phyloP scores from a whole-genome alignment of 2,797 vertebrate species.

The Zonotrichia albicollis region DNA sequence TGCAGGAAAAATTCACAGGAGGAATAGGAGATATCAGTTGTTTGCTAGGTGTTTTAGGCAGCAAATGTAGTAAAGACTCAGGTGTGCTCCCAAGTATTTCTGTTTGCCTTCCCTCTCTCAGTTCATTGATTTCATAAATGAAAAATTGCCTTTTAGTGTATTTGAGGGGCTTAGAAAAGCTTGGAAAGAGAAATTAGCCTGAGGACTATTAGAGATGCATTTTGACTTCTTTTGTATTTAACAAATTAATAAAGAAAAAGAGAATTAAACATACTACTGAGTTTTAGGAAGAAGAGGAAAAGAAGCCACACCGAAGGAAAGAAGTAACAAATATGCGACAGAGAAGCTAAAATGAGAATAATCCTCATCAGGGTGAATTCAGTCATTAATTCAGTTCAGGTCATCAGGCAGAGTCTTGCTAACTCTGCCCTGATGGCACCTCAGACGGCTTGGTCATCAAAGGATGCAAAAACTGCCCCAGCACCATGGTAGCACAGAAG shows the following conservation, averaged over 20 bases:
- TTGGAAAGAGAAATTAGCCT: background rate
- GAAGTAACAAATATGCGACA: background rate
- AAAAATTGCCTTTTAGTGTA: background rate
- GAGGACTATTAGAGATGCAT: background rate
- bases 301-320: background rate
- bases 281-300: background rate
- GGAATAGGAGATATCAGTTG: background rate
- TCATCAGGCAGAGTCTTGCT: background rate
- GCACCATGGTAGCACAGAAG: background rate
- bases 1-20: background rate
- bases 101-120: background rate
- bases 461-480: background rate
- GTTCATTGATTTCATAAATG: background rate
- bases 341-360: background rate
- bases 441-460: background rate
- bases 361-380: background rate
- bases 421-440: background rate
- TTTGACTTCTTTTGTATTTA: background rate
- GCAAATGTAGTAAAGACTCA: background rate
- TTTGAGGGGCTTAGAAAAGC: background rate
- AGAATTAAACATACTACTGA: background rate
- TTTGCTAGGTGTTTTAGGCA: background rate
- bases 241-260: background rate
- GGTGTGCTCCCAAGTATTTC: background rate
- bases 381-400: background rate